A percentile compares a stretch with the other conserved stretches of the same genome.
These are phyloP conservation scores for Ancistrus triradiatus DNA, from an alignment of 2,113 vertebrate genomes.

Conservation along the genomic window DNA sequence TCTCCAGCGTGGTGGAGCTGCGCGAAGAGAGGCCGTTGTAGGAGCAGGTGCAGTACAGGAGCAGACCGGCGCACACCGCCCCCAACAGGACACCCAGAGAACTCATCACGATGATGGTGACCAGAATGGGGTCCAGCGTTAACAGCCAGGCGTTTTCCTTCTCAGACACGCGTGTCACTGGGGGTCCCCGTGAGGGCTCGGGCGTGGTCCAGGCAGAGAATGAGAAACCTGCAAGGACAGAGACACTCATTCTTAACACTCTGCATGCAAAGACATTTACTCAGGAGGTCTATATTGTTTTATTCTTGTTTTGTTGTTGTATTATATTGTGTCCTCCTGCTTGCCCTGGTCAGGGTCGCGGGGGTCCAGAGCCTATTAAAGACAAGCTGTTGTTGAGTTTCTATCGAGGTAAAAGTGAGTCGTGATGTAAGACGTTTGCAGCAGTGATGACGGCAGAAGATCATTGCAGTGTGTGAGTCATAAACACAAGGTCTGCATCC, in stretches of 20 bases:
- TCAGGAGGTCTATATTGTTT: too few relatives aligned
- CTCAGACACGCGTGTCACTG: slow-evolving; percentile 74
- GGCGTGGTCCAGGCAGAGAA: slow-evolving; percentile 65
- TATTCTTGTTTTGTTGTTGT: too few relatives aligned
- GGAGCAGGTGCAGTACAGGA: slow-evolving; percentile 95
- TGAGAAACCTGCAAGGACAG: slow-evolving; percentile 48
- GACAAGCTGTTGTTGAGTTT: too few relatives aligned
- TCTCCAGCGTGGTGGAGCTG: slow-evolving; percentile 94
- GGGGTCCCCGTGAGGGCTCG: slow-evolving; percentile 58
- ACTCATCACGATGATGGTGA: slow-evolving; percentile 99
- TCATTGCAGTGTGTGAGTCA: too few relatives aligned
- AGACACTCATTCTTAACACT: not conserved
- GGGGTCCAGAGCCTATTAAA: too few relatives aligned
- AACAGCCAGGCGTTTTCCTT: slow-evolving; percentile 93
- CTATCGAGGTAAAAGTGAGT: too few relatives aligned
- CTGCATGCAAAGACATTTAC: too few relatives aligned
- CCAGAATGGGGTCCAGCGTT: slow-evolving; percentile 92
- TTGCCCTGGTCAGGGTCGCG: too few relatives aligned
- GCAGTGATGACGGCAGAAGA: too few relatives aligned
- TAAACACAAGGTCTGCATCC: too few relatives aligned
- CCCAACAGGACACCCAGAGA: slow-evolving; percentile 89
- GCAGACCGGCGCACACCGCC: slow-evolving; percentile 86
- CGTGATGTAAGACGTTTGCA: too few relatives aligned
- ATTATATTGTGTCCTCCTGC: too few relatives aligned
- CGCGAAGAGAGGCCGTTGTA: slow-evolving; percentile 87